Base-by-base conservation (phyloP, 1,140 invertebrate genomes). In the Adoxophyes honmai region DNA sequence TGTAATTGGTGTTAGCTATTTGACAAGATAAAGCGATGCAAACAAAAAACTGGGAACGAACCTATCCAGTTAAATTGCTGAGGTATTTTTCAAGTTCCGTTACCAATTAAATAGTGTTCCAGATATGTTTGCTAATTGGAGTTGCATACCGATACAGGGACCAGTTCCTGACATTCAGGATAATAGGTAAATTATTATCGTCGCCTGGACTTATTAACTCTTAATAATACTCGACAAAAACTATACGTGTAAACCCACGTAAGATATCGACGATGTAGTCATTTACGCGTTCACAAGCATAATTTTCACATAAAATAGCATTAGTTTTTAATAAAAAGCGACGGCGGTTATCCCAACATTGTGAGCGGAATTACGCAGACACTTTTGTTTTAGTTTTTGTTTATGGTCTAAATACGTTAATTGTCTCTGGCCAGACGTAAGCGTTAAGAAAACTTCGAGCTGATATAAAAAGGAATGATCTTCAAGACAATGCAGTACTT, bases 301-400 rank as follows among this genome's bases (percentile, higher is more conserved):
- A 69, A 72, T 72, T 69, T 55, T 10, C 21, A 52, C 56, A 62
- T 72, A 72, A 72, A 61, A 55, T 53, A 54, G 64, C 48, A 66
- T 66, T 68, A 72, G 52, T 57, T 15, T 15, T 28, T 33, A 51
- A 21, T 59, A 35, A 64, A 69, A 72, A 68, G 66, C 53, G 18
- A 11, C 37, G 39, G 42, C 42, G 21, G 21, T 48, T 48, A 48
- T 48, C 21, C n/a, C 11, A 48, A 48, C 42, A 48, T 33, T 10
- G 42, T 48, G 28, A 11, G 42, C 11, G 42, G 42, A 16, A 48
- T 48, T 48, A 34, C 11, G 28, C 37, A 44, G 11, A 34, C 8
- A 9, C 55, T 57, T 59, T 59, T 48, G 36, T 53, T 38, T 56
- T 59, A 59, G 36, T 60, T 57, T 64, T 60, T 51, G 34, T 14